Conservation (phyloP, 2,113 vertebrate genomes). For the Corythornis vintsioides region DNA sequence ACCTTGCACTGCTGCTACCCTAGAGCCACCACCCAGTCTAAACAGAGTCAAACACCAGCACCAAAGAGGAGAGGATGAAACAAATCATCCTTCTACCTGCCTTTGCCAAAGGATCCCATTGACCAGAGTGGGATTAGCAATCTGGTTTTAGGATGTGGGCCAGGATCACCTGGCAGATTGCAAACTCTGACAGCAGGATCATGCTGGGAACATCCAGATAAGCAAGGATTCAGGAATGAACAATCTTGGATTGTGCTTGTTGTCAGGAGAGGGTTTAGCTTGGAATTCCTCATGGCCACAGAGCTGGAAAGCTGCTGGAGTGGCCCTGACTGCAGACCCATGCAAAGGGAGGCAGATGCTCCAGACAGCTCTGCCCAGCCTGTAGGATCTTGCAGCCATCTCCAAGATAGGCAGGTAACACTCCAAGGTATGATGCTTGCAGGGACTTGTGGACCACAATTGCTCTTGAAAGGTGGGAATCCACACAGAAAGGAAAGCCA, state of each 20-base stretch:
- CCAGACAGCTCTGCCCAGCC: not conserved
- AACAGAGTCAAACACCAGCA: not conserved
- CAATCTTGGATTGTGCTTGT: not conserved
- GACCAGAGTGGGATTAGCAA: accelerated
- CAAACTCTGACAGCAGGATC: not conserved
- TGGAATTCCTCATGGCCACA: not conserved
- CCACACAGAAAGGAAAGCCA: not conserved
- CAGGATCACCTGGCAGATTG: not conserved
- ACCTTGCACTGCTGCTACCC: not conserved
- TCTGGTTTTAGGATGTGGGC: not conserved
- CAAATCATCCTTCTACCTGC: not conserved
- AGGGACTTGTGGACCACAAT: not conserved
- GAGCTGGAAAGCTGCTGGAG: not conserved
- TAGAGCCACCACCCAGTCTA: not conserved
- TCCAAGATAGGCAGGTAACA: not conserved
- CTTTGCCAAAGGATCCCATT: not conserved
- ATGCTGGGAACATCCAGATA: not conserved
- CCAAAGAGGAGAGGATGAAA: not conserved
- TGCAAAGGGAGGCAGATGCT: not conserved
- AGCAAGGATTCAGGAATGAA: not conserved
- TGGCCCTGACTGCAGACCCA: not conserved
- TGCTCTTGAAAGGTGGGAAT: not conserved
- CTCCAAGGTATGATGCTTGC: not conserved
- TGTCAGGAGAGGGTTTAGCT: not conserved
- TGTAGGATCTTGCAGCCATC: not conserved